A percentile compares a stretch with the other conserved stretches of the same genome.
Conservation (phyloP, 2,888 invertebrate species). For the Philereme transversata region DNA sequence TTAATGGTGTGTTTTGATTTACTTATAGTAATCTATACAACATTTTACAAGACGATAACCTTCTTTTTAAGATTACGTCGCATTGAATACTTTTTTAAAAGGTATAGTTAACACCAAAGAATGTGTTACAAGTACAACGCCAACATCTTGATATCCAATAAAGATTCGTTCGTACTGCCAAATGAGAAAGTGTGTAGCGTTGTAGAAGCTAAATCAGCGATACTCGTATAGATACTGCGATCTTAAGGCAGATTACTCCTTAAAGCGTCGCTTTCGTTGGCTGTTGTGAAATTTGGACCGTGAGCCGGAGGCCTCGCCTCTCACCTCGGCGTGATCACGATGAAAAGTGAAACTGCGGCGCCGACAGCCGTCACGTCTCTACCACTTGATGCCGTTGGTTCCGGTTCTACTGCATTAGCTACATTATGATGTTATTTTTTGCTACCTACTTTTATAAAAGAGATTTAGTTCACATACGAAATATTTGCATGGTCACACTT, state of each 20-base stretch:
- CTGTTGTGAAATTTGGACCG: conserved; percentile 79
- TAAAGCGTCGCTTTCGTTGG: conserved; percentile 62
- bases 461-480: conserved; percentile 27
- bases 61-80: conserved; percentile 20
- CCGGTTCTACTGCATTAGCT: conserved; percentile 65
- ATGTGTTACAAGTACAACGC: too few relatives aligned
- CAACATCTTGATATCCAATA: neutral
- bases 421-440: conserved; percentile 48
- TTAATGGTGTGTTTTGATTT: conserved; percentile 1
- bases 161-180: conserved; percentile 33
- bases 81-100: conserved; percentile 19
- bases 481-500: conserved; percentile 32
- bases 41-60: conserved; percentile 6
- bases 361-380: conserved; percentile 71
- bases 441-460: conserved; percentile 43
- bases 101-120: conserved; percentile 4
- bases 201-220: conserved; percentile 28
- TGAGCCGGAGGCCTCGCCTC: conserved; percentile 75
- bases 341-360: conserved; percentile 81
- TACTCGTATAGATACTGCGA: conserved; percentile 42
- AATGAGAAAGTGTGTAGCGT: conserved; percentile 39
- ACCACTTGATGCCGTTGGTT: conserved; percentile 72
- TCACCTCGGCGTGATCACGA: conserved; percentile 70
- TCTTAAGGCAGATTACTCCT: conserved; percentile 55
- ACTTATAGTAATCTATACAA: neutral